Conservation (phyloP, 2,797 vertebrate species). For the Eupleurogrammus muticus region DNA sequence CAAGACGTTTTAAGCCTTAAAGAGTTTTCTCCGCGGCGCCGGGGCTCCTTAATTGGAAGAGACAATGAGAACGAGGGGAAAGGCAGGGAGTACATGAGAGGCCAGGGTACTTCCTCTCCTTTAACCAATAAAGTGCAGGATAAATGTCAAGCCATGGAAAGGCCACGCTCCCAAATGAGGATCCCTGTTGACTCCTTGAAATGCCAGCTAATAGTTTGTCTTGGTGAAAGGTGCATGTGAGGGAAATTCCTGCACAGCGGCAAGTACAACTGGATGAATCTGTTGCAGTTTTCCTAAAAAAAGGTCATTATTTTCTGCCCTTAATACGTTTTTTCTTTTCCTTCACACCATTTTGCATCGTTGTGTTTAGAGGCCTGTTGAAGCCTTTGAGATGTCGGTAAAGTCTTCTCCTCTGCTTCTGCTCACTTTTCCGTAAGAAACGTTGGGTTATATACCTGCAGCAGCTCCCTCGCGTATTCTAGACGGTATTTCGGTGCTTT, state of each 20-base stretch:
- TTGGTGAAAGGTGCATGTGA: background rate
- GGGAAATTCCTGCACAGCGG: background rate
- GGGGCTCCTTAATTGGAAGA: conserved; percentile 68
- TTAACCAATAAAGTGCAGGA: conserved; percentile 59
- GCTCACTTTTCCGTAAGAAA: conserved; percentile 8
- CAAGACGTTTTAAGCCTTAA: conserved; percentile 45
- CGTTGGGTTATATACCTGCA: background rate
- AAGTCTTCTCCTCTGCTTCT: background rate
- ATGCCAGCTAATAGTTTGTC: conserved; percentile 61
- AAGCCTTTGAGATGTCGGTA: conserved; percentile 8
- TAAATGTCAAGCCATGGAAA: conserved; percentile 75
- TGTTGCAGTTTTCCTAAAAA: background rate
- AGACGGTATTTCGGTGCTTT: too few species aligned
- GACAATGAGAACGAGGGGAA: conserved; percentile 62
- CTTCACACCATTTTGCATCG: background rate
- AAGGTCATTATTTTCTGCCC: too few species aligned
- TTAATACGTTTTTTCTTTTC: background rate
- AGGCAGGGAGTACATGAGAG: conserved; percentile 49
- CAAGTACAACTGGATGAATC: background rate
- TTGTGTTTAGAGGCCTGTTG: background rate
- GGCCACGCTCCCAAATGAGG: conserved; percentile 54
- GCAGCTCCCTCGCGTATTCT: background rate
- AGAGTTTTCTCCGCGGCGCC: conserved; percentile 34
- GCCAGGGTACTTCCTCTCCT: conserved; percentile 51
- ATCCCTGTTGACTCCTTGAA: conserved; percentile 54